phyloP scores from a whole-genome alignment of 2,113 vertebrate species.

The Seriola rivoliana region DNA sequence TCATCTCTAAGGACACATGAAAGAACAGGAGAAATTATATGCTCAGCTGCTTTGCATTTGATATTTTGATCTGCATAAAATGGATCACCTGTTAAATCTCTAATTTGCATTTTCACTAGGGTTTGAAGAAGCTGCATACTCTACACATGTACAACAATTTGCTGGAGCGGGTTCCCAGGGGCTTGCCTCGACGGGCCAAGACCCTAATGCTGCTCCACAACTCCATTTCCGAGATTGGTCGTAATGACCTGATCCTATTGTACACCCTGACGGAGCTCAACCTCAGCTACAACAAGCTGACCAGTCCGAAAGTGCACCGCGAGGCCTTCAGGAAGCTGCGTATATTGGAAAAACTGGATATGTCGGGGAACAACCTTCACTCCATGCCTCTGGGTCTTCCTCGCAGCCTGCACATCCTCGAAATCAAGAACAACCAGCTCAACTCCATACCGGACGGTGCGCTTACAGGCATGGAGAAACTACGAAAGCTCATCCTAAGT shows the following conservation, averaged over 20 bases:
- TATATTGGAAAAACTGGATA: conserved; percentile 90
- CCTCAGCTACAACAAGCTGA: conserved; percentile 97
- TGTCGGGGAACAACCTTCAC: conserved; percentile 93
- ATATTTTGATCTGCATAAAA: not conserved
- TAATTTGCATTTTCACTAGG: conserved; percentile 63
- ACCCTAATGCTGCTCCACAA: conserved; percentile 98
- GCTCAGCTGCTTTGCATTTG: not conserved
- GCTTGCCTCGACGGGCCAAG: conserved; percentile 93
- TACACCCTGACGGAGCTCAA: conserved; percentile 96
- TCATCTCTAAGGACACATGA: not conserved
- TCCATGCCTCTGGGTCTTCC: conserved; percentile 90
- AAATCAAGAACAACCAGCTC: conserved; percentile 93
- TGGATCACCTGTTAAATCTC: not conserved
- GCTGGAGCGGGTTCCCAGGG: conserved; percentile 92
- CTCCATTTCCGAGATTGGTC: conserved; percentile 90
- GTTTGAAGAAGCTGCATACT: conserved; percentile 96
- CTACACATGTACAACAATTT: conserved; percentile 97
- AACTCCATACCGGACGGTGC: conserved; percentile 87
- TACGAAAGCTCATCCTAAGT: conserved; percentile 91
- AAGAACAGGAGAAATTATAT: not conserved
- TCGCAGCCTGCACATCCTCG: conserved; percentile 90
- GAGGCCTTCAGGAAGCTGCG: conserved; percentile 96
- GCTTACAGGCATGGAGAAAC: conserved; percentile 91
- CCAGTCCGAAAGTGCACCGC: conserved; percentile 88
- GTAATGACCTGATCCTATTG: conserved; percentile 91